Conservation (phyloP, 2,797 vertebrate genomes). For the Nannoperca obscura region DNA sequence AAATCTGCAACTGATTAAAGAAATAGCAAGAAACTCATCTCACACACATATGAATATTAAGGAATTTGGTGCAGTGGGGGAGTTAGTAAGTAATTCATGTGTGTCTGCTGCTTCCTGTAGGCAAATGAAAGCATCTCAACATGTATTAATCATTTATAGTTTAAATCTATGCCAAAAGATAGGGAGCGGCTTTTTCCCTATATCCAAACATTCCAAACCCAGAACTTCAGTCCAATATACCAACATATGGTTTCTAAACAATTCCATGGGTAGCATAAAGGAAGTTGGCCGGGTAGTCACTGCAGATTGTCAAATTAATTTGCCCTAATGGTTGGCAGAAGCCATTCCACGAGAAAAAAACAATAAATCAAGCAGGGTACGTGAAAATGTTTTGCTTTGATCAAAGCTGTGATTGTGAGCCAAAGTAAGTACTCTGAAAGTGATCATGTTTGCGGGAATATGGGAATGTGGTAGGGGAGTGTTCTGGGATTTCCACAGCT, state of each 20-base stretch:
- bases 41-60: neutral
- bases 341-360: slow-evolving; percentile 45
- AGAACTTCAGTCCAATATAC: neutral
- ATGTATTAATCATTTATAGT: slow-evolving; percentile 32
- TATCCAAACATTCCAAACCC: slow-evolving; percentile 17
- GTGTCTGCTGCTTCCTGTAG: slow-evolving; percentile 24
- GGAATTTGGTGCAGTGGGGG: neutral
- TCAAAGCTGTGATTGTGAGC: slow-evolving; percentile 71
- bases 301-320: slow-evolving; percentile 62
- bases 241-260: slow-evolving; percentile 49
- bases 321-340: slow-evolving; percentile 46
- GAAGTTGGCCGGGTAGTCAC: slow-evolving; percentile 26
- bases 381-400: slow-evolving; percentile 73
- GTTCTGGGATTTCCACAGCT: slow-evolving; percentile 61
- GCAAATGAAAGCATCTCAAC: slow-evolving; percentile 34
- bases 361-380: slow-evolving; percentile 51
- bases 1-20: slow-evolving; percentile 6
- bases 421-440: slow-evolving; percentile 74
- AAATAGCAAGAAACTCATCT: slow-evolving; percentile 4
- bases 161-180: slow-evolving; percentile 4
- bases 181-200: slow-evolving; percentile 4
- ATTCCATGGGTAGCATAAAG: slow-evolving; percentile 21
- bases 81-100: neutral
- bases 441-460: slow-evolving; percentile 54
- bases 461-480: slow-evolving; percentile 46